A percentile compares a stretch with the other conserved stretches of the same genome.
phyloP scores from a whole-genome alignment of 2,888 invertebrate species.

The Andrena dorsata region DNA sequence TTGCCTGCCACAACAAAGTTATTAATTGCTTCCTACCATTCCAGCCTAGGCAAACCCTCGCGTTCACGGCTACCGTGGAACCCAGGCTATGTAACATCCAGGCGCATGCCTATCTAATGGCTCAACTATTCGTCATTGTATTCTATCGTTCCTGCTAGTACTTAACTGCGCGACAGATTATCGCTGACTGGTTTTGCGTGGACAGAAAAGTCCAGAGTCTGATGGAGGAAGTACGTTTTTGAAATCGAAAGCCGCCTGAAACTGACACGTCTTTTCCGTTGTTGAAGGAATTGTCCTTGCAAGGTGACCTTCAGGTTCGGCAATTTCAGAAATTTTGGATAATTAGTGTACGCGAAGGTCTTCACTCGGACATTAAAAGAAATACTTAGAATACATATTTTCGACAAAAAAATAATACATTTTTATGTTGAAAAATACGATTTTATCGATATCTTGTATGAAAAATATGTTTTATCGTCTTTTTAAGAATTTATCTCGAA shows the following conservation, averaged over 20 bases:
- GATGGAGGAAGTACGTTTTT: constrained; percentile 3
- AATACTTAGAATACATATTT: no score
- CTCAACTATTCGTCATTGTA: constrained; percentile 76
- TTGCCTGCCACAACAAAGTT: constrained; percentile 83
- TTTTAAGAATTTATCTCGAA: no score
- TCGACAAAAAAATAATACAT: no score
- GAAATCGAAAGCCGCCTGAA: neutral
- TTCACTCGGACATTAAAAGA: no score
- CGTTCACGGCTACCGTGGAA: constrained; percentile 28
- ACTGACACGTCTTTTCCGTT: neutral
- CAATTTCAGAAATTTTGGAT: neutral
- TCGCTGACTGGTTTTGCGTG: neutral
- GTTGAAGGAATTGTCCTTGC: neutral
- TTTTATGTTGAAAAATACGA: no score
- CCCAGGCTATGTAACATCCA: constrained; percentile 53
- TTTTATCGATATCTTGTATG: no score
- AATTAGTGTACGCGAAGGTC: neutral
- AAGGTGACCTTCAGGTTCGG: neutral
- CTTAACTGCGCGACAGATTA: constrained; percentile 20
- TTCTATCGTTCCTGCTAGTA: constrained; percentile 62
- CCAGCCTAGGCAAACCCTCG: constrained; percentile 75
- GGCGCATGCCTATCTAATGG: constrained; percentile 70
- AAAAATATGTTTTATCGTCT: no score
- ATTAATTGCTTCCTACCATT: constrained; percentile 84
- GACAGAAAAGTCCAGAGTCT: neutral